A percentile compares a stretch with the other conserved stretches of the same genome.
Conservation (phyloP, 2,888 invertebrate genomes). For the Leuctra nigra region DNA sequence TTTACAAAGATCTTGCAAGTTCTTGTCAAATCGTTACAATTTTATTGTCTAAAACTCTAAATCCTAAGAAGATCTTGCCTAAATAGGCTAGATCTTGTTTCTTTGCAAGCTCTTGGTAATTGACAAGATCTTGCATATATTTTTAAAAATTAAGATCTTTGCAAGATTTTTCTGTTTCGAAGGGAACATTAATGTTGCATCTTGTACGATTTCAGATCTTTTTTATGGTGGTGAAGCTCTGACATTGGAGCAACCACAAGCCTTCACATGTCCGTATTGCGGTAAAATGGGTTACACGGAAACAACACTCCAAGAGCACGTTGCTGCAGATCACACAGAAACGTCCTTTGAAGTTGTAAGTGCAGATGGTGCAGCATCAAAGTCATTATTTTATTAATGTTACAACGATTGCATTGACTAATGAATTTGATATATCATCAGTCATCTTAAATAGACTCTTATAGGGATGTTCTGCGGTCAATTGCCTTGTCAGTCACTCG, state of each 20-base stretch:
- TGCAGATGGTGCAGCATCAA: too few species aligned
- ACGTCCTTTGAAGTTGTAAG: constrained; percentile 81
- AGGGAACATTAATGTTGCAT: background rate
- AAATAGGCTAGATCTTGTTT: background rate
- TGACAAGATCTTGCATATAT: too few species aligned
- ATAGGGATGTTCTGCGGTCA: too few species aligned
- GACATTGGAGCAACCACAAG: constrained; percentile 86
- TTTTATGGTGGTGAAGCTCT: constrained; percentile 94
- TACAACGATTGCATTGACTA: too few species aligned
- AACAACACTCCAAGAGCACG: constrained; percentile 83
- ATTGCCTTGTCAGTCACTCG: too few species aligned
- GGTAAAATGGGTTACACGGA: constrained; percentile 95
- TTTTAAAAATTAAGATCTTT: background rate
- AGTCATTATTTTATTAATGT: too few species aligned
- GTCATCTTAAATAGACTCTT: too few species aligned
- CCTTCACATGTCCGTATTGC: constrained; percentile 97
- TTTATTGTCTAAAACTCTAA: too few species aligned
- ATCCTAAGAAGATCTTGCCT: too few species aligned
- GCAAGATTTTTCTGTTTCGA: constrained; percentile 1
- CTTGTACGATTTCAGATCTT: constrained; percentile 56
- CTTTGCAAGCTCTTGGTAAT: background rate
- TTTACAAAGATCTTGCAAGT: too few species aligned
- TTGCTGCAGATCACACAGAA: constrained; percentile 81
- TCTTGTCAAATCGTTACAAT: too few species aligned
- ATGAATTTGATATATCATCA: too few species aligned